Evolutionary conservation across 1,140 invertebrate genomes (phyloP), one percentile per base, ranked within the genome.

Genomic region (Drosophila hydei): DNA sequence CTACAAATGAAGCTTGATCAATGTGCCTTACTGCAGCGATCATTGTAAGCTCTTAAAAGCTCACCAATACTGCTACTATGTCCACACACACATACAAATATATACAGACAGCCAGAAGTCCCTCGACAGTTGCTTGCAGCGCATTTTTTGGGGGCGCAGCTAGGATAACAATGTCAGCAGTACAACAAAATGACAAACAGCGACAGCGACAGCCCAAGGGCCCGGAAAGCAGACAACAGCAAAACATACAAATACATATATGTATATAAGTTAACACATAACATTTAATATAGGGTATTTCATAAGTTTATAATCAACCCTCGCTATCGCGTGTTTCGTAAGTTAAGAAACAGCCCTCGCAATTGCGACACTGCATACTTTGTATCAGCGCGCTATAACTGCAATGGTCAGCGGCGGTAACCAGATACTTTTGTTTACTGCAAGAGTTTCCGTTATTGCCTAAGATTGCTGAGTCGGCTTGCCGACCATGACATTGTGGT

Each of bases 161-260:
- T 50, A 77, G 78, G 75, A 79, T 88, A 83, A 88, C 83, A 87
- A 88, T 85, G 81, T 87, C 74, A 71, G 78, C 50, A 70, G 18
- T 68, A 88, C 70, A 71, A 68, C 63, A 67, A 85, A 87, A 87
- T 87, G 81, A 87, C 81, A 85, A 72, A 75, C 70, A 70, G 71
- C 74, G 83, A 85, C 83, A 87, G 83, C 75, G 83, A 85, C 83
- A 87, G 83, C 75, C 74, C 81, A 81, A 75, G 74, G 81, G 80
- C 77, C 60, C 51, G 47, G 38, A 69, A 64, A 77, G 75, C 71
- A 74, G 48, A 87, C 63, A 77, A 56, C 48, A 63, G 56, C 60
- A 79, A 70, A 63, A 75, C 21, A 72, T 25, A 54, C 55, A 36
- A 48, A 67, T 38, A 21, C 14, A n/a, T 11, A 42, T 11, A 50